Base-by-base conservation (phyloP, 1,140 invertebrate species). In the Drosophila asahinai region DNA sequence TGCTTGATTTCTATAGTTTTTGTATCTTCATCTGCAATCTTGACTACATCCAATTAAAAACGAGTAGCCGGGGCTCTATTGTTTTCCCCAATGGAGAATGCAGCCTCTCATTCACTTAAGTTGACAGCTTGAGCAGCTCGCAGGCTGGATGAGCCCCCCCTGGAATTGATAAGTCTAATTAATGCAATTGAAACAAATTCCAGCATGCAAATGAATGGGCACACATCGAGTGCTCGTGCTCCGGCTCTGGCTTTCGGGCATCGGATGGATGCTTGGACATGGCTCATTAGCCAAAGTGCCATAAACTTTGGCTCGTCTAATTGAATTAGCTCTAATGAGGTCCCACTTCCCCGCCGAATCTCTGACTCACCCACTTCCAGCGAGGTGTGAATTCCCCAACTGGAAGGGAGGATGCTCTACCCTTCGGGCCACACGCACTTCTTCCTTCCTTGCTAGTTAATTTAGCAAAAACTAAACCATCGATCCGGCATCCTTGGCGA, bases 311-410 rank as follows among this genome's bases (percentile, higher is more conserved):
- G 51, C 67, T 61, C 43, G 58, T 63, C 62, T 89, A 84, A 89
- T 89, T 89, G 77, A 89, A 89, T 89, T 79, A 89, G 81, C 70
- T 84, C 81, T 90, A 90, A 90, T 89, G 84, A 87, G 72, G 63
- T 42, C 36, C 47, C 33, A 59, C 61, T 42, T 30, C 22, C 64
- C 33, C 48, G 30, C 38, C 12, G 36, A 15, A 19, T 38, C 51
- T 45, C 15, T 66, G 63, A 45, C 22, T 40, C 49, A 38, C 64
- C 22, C 45, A 33, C n/a, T 75, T 58, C 17, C 59, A 33, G 47
- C 11, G 68, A 84, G 58, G 58, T 61, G 65, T 27, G 33, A 63
- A 62, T 3, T 70, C 42, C 66, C 38, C 55, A 58, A 25, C 48
- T 38, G 52, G 6, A 40, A 17, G 19, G 22, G n/a, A 66, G 65